These are phyloP conservation scores for Ennomos erosarius DNA, from an alignment of 2,888 invertebrate species.

Conservation along the genomic window DNA sequence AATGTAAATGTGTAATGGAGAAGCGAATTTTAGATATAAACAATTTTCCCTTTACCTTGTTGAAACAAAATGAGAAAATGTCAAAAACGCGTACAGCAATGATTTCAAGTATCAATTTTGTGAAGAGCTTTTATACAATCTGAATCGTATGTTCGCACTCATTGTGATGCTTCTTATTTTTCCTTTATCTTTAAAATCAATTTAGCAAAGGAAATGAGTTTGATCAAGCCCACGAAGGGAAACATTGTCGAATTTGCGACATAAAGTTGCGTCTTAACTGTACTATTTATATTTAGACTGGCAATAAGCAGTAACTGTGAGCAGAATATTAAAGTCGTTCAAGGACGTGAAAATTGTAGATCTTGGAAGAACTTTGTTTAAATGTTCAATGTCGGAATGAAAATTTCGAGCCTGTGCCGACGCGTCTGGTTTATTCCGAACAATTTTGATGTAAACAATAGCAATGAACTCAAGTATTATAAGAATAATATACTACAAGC, in stretches of 20 bases:
- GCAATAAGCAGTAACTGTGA: too few relatives aligned
- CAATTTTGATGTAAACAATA: too few relatives aligned
- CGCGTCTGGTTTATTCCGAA: too few relatives aligned
- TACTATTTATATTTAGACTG: neutral
- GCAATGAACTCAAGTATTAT: too few relatives aligned
- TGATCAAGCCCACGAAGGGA: neutral
- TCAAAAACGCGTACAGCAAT: constrained; percentile 1
- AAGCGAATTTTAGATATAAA: neutral
- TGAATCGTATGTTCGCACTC: constrained; percentile 8
- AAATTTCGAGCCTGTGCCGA: too few relatives aligned
- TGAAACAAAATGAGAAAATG: constrained; percentile 6
- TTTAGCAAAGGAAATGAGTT: constrained; percentile 4
- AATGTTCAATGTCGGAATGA: too few relatives aligned
- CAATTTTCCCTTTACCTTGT: neutral
- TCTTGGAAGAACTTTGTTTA: too few relatives aligned
- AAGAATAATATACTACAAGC: too few relatives aligned
- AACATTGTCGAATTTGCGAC: neutral
- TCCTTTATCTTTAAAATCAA: constrained; percentile 6
- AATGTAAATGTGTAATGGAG: neutral
- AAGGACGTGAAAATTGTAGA: neutral
- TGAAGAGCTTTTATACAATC: constrained; percentile 4
- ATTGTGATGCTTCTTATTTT: constrained; percentile 9
- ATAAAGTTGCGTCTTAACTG: neutral
- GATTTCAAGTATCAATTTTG: constrained; percentile 12
- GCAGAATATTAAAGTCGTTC: too few relatives aligned